Percentiles rank a stretch among this genome's conserved stretches.
These are phyloP conservation scores for Syrmaticus mikado DNA, from an alignment of 2,113 vertebrate genomes.

Conservation along the genomic window DNA sequence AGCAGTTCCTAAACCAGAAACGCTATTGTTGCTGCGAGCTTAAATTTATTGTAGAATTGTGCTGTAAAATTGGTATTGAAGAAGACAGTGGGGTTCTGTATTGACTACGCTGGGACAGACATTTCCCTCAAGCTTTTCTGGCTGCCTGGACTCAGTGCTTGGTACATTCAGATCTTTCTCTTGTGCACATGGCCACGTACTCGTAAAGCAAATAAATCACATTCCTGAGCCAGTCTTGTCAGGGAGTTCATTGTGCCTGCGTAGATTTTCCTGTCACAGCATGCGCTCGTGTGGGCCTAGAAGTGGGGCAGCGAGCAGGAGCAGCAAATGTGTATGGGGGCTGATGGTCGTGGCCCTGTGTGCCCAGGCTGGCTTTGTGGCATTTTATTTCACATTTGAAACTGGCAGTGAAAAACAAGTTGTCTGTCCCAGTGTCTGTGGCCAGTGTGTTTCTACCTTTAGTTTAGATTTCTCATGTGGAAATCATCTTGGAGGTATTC, in stretches of 20 bases:
- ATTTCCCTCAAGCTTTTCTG: background rate
- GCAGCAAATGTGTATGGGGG: too few species aligned
- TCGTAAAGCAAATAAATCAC: background rate
- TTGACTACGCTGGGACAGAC: fast-evolving
- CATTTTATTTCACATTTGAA: background rate
- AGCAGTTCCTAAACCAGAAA: background rate
- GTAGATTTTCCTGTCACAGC: fast-evolving
- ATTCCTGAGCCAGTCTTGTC: background rate
- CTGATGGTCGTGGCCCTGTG: background rate
- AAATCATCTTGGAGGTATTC: background rate
- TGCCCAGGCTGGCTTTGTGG: background rate
- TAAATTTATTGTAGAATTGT: background rate
- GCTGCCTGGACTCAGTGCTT: background rate
- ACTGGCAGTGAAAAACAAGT: background rate
- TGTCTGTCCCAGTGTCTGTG: background rate
- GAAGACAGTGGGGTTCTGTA: background rate
- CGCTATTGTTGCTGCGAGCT: background rate
- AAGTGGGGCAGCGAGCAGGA: background rate
- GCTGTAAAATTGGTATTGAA: background rate
- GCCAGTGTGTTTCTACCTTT: background rate
- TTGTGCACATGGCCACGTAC: fast-evolving
- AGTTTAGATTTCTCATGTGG: background rate
- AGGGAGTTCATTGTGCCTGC: background rate
- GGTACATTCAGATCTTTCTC: background rate
- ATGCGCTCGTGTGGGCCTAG: background rate